Conservation (phyloP, 2,113 vertebrate genomes). For the Agapornis roseicollis region DNA sequence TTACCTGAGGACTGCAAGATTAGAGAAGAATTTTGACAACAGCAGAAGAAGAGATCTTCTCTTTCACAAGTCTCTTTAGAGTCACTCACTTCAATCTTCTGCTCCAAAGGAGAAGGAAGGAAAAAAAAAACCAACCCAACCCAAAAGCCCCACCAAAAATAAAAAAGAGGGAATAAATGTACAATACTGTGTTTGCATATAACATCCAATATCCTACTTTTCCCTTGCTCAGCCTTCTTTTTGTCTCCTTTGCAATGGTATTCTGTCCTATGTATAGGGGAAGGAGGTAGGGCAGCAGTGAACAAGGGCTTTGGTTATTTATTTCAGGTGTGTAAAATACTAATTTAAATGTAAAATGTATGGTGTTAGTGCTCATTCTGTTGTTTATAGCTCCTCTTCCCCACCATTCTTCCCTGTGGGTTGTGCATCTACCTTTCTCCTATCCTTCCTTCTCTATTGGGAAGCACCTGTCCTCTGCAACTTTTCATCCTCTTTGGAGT, state of each 20-base stretch:
- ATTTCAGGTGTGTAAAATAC: neutral
- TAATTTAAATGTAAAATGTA: neutral
- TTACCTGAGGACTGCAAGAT: neutral
- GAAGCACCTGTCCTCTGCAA: neutral
- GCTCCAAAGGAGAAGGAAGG: neutral
- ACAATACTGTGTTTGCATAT: fast-evolving
- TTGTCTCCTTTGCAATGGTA: neutral
- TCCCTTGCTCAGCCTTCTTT: neutral
- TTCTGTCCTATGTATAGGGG: neutral
- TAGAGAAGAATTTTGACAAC: neutral
- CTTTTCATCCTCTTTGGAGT: neutral
- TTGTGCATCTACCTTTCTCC: neutral
- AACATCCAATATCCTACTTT: neutral
- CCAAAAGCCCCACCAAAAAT: neutral
- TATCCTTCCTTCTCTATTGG: neutral
- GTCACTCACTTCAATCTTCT: neutral
- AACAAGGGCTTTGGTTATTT: neutral
- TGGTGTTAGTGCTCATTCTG: neutral
- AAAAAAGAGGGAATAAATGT: neutral
- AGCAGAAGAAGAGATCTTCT: neutral
- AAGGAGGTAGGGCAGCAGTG: neutral
- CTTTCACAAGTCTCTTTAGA: neutral
- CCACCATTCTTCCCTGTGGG: neutral
- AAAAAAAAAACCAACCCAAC: neutral
- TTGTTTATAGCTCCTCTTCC: neutral